Evolutionary conservation across 2,888 invertebrate species (phyloP), one percentile per base, ranked within the genome.

Genomic region (Plagodis dolabraria): DNA sequence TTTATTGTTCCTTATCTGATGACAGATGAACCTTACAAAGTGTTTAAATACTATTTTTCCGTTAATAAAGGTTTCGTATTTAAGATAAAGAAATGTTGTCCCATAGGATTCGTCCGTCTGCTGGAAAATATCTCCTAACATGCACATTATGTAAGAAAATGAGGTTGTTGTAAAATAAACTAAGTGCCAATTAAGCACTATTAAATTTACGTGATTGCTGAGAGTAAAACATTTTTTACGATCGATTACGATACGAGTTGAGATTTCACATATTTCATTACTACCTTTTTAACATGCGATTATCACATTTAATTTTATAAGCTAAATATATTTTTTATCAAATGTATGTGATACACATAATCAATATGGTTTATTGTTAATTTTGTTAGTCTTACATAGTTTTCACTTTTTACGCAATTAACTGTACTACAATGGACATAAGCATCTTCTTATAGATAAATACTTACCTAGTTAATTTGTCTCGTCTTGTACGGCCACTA

Each of bases 401-500:
- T 5, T n/a, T 12, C 5, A 34, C 9, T 2, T 4, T 38, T 53
- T 43, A 75, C 5, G 68, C 65, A 71, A 75, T 77, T 72, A 65
- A 70, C 67, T 72, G 72, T 74, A 52, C 51, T 43, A 12, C 12
- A 7, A 43, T 12, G 8, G n/a, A 7, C n/a, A 47, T 36, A 11
- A 11, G 84, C 82, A 54, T 70, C 71, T 73, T 83, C 22, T 38
- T 72, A 75, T 73, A 79, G 76, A 85, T 82, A 85, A 85, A 86
- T 86, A 86, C 80, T 77, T 86, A 80, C 77, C 79, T 79, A 80
- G 81, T 80, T 85, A 85, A 86, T 84, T 82, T 80, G 80, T 83
- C 79, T 77, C 76, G 74, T 70, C 83, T 85, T 84, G 82, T 88
- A 86, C 82, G 80, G 79, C 76, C 80, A 82, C 82, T 90, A 92